A percentile compares a stretch with the other conserved stretches of the same genome.
Evolutionary conservation across 2,113 vertebrate genomes (phyloP).

Genomic region (Paraplagusia blochii): DNA sequence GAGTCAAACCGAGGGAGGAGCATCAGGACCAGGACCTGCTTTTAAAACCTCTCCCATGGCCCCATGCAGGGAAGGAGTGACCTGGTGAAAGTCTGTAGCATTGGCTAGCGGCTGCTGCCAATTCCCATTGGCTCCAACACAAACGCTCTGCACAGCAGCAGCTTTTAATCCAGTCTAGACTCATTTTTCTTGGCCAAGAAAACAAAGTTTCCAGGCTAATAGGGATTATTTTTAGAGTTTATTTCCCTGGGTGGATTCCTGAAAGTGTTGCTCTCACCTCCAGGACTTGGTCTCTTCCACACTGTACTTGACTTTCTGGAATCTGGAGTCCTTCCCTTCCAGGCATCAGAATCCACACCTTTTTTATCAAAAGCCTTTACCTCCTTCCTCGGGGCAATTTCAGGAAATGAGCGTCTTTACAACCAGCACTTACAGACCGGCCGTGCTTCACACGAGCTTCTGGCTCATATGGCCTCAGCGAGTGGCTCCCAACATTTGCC

Average conservation of each 20-base stretch:
- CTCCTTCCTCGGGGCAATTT: conserved; percentile 33
- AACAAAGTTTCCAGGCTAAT: conserved; percentile 17
- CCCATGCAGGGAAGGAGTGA: conserved; percentile 72
- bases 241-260: conserved; percentile 10
- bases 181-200: conserved; percentile 4
- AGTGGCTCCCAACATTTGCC: conserved; percentile 42
- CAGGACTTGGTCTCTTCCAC: conserved; percentile 1
- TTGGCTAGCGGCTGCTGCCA: conserved; percentile 39
- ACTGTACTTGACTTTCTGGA: conserved; percentile 9
- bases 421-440: conserved; percentile 35
- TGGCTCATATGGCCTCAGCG: conserved; percentile 31
- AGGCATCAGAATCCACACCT: conserved; percentile 49
- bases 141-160: conserved; percentile 5
- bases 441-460: conserved; percentile 44
- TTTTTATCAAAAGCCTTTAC: conserved; percentile 11
- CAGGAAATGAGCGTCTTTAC: conserved; percentile 63
- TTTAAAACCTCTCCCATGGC: conserved; percentile 65
- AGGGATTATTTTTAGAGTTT: conserved; percentile 10
- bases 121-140: conserved; percentile 27
- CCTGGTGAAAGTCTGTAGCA: conserved; percentile 39
- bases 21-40: conserved; percentile 53
- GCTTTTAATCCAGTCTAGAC: conserved; percentile 9
- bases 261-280: conserved; percentile 15
- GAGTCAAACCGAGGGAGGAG: conserved; percentile 61
- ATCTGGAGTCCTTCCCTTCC: conserved; percentile 23